These are phyloP conservation scores for Notamacropus eugenii DNA, from an alignment of 2,797 vertebrate species.

Conservation along the genomic window DNA sequence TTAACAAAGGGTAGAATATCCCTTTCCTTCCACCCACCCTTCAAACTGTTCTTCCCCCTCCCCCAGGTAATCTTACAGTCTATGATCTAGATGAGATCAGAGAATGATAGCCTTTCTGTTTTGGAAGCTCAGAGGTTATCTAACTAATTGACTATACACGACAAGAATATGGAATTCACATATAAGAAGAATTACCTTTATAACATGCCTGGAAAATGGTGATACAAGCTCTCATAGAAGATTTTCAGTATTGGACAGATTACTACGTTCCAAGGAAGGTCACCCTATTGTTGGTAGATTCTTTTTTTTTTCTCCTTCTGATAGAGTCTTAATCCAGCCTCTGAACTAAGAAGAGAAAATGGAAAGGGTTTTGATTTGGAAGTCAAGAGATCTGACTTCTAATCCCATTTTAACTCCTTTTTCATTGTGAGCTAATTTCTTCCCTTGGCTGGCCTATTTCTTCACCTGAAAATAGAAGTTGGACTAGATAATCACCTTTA, in stretches of 20 bases:
- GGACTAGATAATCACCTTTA: background rate
- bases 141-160: background rate
- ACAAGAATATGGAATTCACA: background rate
- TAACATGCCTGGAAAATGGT: background rate
- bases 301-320: background rate
- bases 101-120: background rate
- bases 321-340: background rate
- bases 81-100: background rate
- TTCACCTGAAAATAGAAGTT: background rate
- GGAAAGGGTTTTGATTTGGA: background rate
- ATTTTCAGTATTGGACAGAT: background rate
- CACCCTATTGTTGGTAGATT: background rate
- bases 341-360: background rate
- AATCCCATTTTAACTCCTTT: background rate
- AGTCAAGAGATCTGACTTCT: background rate
- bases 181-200: background rate
- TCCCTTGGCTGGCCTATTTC: background rate
- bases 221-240: background rate
- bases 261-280: background rate
- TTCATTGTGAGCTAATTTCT: background rate
- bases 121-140: background rate
- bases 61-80: background rate
- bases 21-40: background rate
- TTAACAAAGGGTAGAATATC: background rate
- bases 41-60: background rate